Evolutionary conservation across 2,113 vertebrate genomes (phyloP), one percentile per base, ranked within the genome.

Genomic region (Anolis carolinensis): DNA sequence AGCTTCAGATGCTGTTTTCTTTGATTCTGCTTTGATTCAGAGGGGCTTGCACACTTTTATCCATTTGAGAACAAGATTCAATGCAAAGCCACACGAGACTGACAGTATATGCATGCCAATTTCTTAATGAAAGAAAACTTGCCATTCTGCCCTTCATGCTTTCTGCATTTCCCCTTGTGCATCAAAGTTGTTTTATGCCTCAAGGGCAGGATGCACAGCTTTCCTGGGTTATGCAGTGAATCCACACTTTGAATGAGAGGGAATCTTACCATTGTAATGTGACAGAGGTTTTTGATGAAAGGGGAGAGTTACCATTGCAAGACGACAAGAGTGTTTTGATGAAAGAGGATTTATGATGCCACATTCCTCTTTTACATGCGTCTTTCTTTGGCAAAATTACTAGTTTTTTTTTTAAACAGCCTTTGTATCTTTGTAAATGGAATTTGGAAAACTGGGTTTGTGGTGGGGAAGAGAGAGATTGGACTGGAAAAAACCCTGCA

Each of bases 41-140:
- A 94, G 83, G 68, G 67, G 7, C 72, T 93, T 90, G 25, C n/a
- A 86, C 30, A 76, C 63, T 91, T 87, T 91, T 82, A 87, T 86
- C 32, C 81, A 76, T 75, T 72, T 89, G 85, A 93, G 89, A 95
- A 87, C 14, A 91, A 89, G 82, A 93, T 73, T 76, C 90, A 52
- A 3, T 86, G 78, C 48, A 93, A 94, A 92, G 70, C 62, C 89
- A 86, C 14, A 32, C 71, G 90, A 93, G 87, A 90, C 76, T 89
- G 89, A 67, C 32, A 84, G 87, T 90, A 87, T 50, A 90, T 79
- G 76, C 86, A 72, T 86, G 77, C 70, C 91, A 89, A 89, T 89
- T 94, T 94, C 67, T 68, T 92, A 93, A 87, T 94, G 88, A 94
- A 95, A 95, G 76, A 63, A 84, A 95, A 91, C 68, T 87, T 74